Conservation (phyloP, 2,113 vertebrate genomes). For the Chloropsis hardwickii region DNA sequence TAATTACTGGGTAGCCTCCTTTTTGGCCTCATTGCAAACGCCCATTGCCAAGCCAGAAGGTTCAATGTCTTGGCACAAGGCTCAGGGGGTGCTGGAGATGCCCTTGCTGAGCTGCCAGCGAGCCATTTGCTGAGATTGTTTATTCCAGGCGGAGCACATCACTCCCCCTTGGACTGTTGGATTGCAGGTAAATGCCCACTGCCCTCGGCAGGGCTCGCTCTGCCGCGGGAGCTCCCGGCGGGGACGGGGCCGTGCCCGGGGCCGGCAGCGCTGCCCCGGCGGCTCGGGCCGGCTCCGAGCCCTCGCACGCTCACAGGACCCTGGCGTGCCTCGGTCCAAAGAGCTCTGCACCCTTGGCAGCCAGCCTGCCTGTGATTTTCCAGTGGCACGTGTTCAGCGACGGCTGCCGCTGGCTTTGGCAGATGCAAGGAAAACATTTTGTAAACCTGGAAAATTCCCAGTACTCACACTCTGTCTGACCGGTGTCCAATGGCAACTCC, state of each 20-base stretch:
- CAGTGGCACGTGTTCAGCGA: conserved; percentile 14
- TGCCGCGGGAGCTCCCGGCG: not conserved
- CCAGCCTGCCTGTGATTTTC: conserved; percentile 41
- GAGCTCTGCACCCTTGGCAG: not conserved
- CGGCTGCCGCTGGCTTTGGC: not conserved
- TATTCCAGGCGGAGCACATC: not conserved
- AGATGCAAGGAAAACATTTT: conserved; percentile 14
- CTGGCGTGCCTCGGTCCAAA: not conserved
- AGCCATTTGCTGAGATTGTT: not conserved
- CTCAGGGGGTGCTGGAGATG: not conserved
- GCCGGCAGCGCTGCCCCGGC: not conserved
- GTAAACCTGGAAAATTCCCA: conserved; percentile 51
- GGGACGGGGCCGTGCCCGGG: not conserved
- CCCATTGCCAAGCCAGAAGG: not conserved
- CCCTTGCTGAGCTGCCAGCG: not conserved
- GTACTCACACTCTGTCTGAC: not conserved
- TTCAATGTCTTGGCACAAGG: not conserved
- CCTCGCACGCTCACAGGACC: not conserved
- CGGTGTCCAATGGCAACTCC: not conserved
- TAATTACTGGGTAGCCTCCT: not conserved
- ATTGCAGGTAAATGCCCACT: rapidly evolving
- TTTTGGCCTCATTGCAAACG: not conserved
- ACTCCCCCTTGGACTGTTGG: not conserved
- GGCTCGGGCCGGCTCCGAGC: not conserved
- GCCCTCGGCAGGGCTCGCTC: rapidly evolving